A percentile compares a stretch with the other conserved stretches of the same genome.
Conservation (phyloP, 2,113 vertebrate species). For the Meriones unguiculatus region DNA sequence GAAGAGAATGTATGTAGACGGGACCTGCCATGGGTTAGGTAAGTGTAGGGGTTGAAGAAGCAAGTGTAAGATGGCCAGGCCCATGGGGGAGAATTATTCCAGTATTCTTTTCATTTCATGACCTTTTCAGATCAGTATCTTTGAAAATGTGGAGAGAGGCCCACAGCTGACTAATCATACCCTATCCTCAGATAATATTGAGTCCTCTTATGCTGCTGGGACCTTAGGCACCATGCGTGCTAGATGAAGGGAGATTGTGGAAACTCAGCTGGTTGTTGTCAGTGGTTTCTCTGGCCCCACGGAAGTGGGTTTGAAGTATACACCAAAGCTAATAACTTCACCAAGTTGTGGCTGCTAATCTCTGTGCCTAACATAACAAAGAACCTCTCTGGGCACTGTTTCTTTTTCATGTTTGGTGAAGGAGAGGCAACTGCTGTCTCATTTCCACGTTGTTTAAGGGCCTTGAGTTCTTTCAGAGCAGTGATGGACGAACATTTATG, state of each 20-base stretch:
- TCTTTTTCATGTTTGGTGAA: conserved; percentile 40
- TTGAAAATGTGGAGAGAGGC: neutral
- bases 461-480: neutral
- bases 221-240: conserved; percentile 43
- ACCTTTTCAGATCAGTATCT: conserved; percentile 19
- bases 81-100: neutral
- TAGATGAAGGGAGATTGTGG: neutral
- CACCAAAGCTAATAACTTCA: conserved; percentile 47
- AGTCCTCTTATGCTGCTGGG: neutral
- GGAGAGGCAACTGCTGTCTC: neutral
- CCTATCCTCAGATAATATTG: conserved; percentile 83
- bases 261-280: neutral
- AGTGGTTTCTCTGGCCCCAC: neutral
- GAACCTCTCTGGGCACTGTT: neutral
- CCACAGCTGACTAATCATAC: conserved; percentile 83
- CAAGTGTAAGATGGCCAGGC: no score
- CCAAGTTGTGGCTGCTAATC: neutral
- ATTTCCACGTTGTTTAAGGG: conserved; percentile 21
- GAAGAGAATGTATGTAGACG: neutral
- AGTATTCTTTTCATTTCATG: neutral
- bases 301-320: conserved; percentile 9
- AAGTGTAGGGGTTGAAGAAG: neutral
- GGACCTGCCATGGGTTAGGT: neutral
- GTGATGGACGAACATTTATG: neutral
- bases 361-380: neutral